Conservation (phyloP, 2,888 invertebrate genomes). For the Chrysolina haemoptera region DNA sequence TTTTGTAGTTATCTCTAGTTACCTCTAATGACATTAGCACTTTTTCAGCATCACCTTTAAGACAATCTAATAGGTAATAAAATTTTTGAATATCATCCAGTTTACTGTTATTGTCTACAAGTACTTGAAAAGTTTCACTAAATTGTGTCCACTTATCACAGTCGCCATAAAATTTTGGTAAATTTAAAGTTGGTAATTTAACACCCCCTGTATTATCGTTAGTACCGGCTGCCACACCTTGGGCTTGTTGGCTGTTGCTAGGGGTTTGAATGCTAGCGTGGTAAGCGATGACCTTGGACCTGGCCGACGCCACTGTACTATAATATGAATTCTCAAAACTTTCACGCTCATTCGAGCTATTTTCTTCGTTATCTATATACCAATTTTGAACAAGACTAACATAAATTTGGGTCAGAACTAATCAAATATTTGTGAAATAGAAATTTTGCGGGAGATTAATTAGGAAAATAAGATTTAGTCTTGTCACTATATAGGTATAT, state of each 20-base stretch:
- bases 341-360: too few species aligned
- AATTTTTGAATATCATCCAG: constrained; percentile 42
- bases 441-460: too few species aligned
- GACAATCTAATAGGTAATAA: constrained; percentile 43
- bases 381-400: too few species aligned
- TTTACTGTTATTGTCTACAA: constrained; percentile 41
- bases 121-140: constrained; percentile 42
- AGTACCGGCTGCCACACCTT: background rate
- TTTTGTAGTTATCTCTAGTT: constrained; percentile 44
- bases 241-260: constrained; percentile 5
- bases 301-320: constrained; percentile 9
- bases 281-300: constrained; percentile 3
- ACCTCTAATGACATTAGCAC: constrained; percentile 45
- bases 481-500: too few species aligned
- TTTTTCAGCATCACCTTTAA: constrained; percentile 44
- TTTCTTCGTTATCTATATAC: too few species aligned
- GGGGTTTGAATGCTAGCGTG: constrained; percentile 9
- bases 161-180: constrained; percentile 43
- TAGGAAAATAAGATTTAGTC: too few species aligned
- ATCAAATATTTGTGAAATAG: too few species aligned
- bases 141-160: constrained; percentile 45
- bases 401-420: too few species aligned
- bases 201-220: background rate
- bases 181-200: constrained; percentile 29
- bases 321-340: constrained; percentile 24